phyloP scores from a whole-genome alignment of 1,140 invertebrate genomes.

The Brachionus plicatilis region DNA sequence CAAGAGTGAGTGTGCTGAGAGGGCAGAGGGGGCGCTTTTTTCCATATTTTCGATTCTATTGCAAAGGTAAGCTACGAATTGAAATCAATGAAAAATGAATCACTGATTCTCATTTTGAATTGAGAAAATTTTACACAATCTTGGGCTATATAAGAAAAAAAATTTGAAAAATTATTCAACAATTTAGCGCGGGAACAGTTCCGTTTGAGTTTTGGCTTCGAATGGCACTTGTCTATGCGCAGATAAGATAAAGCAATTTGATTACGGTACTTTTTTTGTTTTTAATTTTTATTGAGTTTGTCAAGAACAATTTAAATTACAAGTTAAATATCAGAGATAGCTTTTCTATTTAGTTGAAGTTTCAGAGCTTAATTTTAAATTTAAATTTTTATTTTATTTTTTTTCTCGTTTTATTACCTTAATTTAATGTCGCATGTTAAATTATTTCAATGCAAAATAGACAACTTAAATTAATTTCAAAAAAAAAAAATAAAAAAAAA shows the following conservation, averaged over 20 bases:
- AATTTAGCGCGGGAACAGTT: not conserved
- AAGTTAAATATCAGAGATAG: slow-evolving; percentile 25
- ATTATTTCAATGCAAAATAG: slow-evolving; percentile 11
- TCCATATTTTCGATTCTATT: not conserved
- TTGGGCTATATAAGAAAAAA: not conserved
- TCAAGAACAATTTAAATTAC: slow-evolving; percentile 13
- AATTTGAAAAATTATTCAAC: not conserved
- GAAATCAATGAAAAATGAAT: not conserved
- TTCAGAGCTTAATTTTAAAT: slow-evolving; percentile 9
- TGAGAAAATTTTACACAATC: not conserved
- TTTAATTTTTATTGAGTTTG: slow-evolving; percentile 3
- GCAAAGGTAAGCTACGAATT: not conserved
- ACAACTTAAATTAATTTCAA: slow-evolving; percentile 36
- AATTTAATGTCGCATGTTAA: slow-evolving; percentile 39
- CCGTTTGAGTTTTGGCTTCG: not conserved
- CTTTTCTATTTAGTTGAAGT: not conserved
- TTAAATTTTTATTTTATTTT: slow-evolving; percentile 16
- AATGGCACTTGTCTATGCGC: not conserved
- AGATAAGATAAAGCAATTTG: not conserved
- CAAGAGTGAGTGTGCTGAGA: not conserved
- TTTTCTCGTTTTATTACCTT: not conserved
- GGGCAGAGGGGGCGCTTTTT: not conserved
- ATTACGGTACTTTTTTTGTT: not conserved
- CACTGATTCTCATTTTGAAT: not conserved
- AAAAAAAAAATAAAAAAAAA: not conserved